A percentile compares a stretch with the other conserved stretches of the same genome.
phyloP scores from a whole-genome alignment of 2,888 invertebrate species.

The Eilema griseolum region DNA sequence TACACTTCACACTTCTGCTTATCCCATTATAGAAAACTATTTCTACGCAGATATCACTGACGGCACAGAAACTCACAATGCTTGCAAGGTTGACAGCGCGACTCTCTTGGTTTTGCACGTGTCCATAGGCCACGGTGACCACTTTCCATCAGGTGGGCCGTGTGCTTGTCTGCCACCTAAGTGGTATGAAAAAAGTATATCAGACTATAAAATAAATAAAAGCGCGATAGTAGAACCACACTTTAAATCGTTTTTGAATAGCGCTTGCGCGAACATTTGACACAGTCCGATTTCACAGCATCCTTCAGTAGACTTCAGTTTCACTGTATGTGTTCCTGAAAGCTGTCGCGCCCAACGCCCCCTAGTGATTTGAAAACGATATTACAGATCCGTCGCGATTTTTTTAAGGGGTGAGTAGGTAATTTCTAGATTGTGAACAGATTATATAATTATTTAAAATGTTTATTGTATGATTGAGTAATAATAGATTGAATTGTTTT shows the following conservation, averaged over 20 bases:
- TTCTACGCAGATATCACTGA: too few relatives aligned
- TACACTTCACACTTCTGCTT: too few relatives aligned
- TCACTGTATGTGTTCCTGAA: constrained; percentile 44
- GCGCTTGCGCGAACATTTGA: constrained; percentile 68
- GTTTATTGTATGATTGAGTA: background rate
- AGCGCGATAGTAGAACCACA: constrained; percentile 36
- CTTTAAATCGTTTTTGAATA: constrained; percentile 35
- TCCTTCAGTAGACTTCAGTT: constrained; percentile 50
- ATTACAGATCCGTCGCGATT: constrained; percentile 35
- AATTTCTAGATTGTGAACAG: background rate
- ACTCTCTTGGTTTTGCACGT: too few relatives aligned
- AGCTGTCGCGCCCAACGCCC: constrained; percentile 35
- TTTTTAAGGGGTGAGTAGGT: constrained; percentile 41
- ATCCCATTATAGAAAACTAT: too few relatives aligned
- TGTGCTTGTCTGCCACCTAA: too few relatives aligned
- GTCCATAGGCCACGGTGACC: too few relatives aligned
- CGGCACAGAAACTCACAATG: too few relatives aligned
- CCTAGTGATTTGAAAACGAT: constrained; percentile 26
- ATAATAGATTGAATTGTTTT: background rate
- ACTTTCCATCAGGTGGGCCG: too few relatives aligned
- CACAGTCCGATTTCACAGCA: constrained; percentile 54
- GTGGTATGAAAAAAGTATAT: background rate
- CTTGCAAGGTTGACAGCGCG: too few relatives aligned
- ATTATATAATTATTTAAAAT: background rate
- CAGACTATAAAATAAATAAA: background rate